Evolutionary conservation across 2,113 vertebrate species (phyloP).

Genomic region (Nematolebias whitei): DNA sequence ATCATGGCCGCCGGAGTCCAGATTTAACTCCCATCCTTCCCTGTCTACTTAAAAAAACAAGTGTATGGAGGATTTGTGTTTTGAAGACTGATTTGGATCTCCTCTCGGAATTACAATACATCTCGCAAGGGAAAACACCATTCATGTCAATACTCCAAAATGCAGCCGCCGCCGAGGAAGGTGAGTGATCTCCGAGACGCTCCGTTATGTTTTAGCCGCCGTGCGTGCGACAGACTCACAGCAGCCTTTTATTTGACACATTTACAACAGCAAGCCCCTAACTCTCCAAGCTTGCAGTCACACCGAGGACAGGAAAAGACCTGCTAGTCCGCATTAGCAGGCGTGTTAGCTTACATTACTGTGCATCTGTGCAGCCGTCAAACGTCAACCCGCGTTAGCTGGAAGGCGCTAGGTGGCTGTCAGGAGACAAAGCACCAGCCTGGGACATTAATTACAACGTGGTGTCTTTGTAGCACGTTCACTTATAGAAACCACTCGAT

Average conservation of each 20-base stretch:
- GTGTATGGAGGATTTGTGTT: constrained; percentile 48
- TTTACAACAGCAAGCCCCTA: background rate
- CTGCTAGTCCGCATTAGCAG: constrained; percentile 56
- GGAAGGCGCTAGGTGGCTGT: constrained; percentile 38
- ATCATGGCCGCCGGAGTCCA: constrained; percentile 81
- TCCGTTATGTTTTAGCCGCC: constrained; percentile 58
- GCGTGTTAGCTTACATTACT: constrained; percentile 49
- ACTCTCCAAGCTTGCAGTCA: background rate
- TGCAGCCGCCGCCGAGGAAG: constrained; percentile 98
- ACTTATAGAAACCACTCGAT: background rate
- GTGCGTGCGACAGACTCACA: constrained; percentile 40
- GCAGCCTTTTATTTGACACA: constrained; percentile 4
- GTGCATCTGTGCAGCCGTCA: constrained; percentile 53
- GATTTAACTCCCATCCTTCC: constrained; percentile 66
- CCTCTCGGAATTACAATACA: constrained; percentile 66
- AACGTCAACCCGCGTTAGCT: constrained; percentile 56
- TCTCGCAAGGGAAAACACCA: constrained; percentile 72
- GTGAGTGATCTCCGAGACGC: constrained; percentile 76
- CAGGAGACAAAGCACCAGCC: constrained; percentile 12
- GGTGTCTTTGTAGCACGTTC: background rate
- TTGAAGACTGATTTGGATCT: constrained; percentile 56
- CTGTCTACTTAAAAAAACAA: constrained; percentile 23
- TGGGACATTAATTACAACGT: background rate
- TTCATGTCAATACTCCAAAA: constrained; percentile 86
- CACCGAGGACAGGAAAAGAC: background rate